These are phyloP conservation scores for Nemurella pictetii DNA, from an alignment of 2,888 invertebrate genomes.

Conservation along the genomic window DNA sequence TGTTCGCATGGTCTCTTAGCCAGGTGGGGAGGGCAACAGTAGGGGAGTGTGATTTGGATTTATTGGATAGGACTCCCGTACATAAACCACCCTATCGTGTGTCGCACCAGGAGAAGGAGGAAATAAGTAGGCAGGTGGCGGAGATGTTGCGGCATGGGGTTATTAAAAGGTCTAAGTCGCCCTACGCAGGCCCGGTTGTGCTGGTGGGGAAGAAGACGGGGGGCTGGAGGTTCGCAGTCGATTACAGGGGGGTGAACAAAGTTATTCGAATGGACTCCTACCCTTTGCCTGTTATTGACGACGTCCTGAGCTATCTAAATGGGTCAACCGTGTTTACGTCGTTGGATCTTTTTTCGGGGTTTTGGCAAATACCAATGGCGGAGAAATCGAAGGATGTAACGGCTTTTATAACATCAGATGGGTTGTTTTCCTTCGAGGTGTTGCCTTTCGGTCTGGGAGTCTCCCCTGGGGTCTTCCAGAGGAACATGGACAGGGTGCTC, in stretches of 20 bases:
- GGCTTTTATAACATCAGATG: not conserved
- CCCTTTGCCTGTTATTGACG: not conserved
- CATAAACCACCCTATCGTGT: not conserved
- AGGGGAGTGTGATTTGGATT: not conserved
- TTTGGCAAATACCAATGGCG: not conserved
- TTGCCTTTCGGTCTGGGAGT: not conserved
- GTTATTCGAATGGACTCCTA: not conserved
- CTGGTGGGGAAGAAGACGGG: slow-evolving; percentile 16
- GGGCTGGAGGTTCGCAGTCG: not conserved
- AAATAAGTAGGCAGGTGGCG: not conserved
- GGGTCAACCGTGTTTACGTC: not conserved
- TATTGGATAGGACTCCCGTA: not conserved
- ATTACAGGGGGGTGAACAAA: not conserved
- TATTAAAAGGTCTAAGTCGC: not conserved
- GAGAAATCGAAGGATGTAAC: not conserved
- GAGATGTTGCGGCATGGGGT: slow-evolving; percentile 1
- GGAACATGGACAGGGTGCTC: not conserved
- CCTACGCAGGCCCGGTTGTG: not conserved
- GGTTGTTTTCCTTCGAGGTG: not conserved
- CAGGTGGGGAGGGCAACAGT: not conserved
- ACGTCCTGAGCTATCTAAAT: not conserved
- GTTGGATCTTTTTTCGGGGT: not conserved
- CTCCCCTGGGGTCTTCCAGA: not conserved
- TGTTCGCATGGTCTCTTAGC: not conserved
- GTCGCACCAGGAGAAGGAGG: not conserved